A percentile compares a stretch with the other conserved stretches of the same genome.
These are phyloP conservation scores for Poecilobothrus nobilitatus DNA, from an alignment of 2,888 invertebrate genomes.

Conservation along the genomic window DNA sequence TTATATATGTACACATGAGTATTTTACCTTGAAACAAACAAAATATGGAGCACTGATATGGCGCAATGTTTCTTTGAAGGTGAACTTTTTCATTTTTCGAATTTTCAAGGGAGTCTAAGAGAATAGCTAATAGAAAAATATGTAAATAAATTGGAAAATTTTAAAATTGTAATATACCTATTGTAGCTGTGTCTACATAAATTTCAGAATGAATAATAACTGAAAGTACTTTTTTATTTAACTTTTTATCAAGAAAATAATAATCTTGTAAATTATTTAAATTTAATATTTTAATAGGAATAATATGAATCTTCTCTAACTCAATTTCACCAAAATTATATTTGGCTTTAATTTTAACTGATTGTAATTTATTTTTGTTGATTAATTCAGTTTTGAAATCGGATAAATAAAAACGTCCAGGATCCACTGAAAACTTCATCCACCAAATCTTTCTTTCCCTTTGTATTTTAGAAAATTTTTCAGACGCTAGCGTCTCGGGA, in stretches of 20 bases:
- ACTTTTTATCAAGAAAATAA: slow-evolving; percentile 26
- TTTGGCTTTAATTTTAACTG: slow-evolving; percentile 56
- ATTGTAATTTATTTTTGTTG: slow-evolving; percentile 41
- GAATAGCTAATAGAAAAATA: slow-evolving; percentile 29
- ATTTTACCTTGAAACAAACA: slow-evolving; percentile 43
- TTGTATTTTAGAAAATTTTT: slow-evolving; percentile 66
- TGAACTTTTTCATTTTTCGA: slow-evolving; percentile 40
- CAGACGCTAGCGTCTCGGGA: slow-evolving; percentile 42
- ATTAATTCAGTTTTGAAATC: slow-evolving; percentile 46
- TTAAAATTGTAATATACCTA: slow-evolving; percentile 28
- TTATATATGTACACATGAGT: background rate
- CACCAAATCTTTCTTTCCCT: slow-evolving; percentile 75
- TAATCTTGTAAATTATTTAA: slow-evolving; percentile 24
- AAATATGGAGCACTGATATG: slow-evolving; percentile 65
- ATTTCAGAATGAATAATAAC: slow-evolving; percentile 35
- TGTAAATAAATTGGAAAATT: slow-evolving; percentile 8
- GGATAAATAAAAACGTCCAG: slow-evolving; percentile 58
- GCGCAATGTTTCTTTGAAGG: slow-evolving; percentile 60
- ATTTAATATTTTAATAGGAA: slow-evolving; percentile 28
- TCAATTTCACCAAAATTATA: slow-evolving; percentile 54
- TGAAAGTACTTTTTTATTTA: slow-evolving; percentile 25
- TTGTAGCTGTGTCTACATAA: slow-evolving; percentile 32
- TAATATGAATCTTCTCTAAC: slow-evolving; percentile 54
- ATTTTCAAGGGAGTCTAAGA: slow-evolving; percentile 47
- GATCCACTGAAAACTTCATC: slow-evolving; percentile 69